phyloP scores from a whole-genome alignment of 2,113 vertebrate genomes.

The Columbina picui region DNA sequence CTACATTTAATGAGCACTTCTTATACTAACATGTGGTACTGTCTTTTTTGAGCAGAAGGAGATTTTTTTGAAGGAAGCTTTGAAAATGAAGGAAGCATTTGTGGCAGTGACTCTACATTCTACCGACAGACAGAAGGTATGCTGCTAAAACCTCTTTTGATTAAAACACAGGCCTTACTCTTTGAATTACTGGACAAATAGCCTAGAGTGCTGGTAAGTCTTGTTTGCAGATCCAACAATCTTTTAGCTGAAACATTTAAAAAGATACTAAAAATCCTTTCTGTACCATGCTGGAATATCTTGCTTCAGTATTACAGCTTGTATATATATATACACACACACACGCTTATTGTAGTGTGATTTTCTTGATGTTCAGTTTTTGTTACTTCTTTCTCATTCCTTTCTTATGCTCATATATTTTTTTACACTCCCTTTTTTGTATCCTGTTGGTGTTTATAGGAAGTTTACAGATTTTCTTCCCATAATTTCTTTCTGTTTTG shows the following conservation, averaged over 20 bases:
- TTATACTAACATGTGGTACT: accelerated
- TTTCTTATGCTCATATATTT: neutral
- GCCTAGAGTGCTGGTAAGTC: neutral
- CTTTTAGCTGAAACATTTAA: neutral
- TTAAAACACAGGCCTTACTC: neutral
- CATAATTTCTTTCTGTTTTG: neutral
- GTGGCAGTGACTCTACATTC: constrained; percentile 92
- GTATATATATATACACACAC: too few relatives aligned
- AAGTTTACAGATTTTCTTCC: neutral
- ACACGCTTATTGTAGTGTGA: neutral
- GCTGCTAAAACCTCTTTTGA: neutral
- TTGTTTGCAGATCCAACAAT: neutral
- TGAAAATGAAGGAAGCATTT: constrained; percentile 92
- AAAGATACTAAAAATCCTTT: neutral
- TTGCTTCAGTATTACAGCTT: neutral
- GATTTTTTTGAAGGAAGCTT: constrained; percentile 85
- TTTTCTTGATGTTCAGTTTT: neutral
- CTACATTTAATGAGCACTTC: neutral
- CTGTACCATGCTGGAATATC: neutral
- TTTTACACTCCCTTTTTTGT: neutral
- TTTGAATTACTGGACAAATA: neutral
- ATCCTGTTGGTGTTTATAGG: neutral
- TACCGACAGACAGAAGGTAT: constrained; percentile 94
- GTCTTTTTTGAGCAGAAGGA: constrained; percentile 77
- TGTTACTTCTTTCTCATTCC: neutral